Evolutionary conservation across 2,113 vertebrate species (phyloP), one percentile per base, ranked within the genome.

Genomic region (Holacanthus passer): DNA sequence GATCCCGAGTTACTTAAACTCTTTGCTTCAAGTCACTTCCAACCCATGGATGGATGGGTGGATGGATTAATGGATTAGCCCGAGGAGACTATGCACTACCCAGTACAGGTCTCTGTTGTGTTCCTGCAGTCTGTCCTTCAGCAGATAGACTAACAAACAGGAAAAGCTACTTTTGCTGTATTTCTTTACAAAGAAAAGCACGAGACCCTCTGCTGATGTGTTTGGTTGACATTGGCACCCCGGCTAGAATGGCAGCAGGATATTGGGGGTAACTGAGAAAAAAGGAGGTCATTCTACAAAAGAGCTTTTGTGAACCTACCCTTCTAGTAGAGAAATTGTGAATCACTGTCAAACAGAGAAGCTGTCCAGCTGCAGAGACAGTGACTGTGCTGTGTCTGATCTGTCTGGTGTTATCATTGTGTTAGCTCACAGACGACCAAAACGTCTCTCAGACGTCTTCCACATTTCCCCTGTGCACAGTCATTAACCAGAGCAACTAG

Each of bases 401-500:
- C 20, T 41, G 52, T 35, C 29, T 43, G 27, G 2, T 73, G 37
- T 48, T 39, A 37, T 63, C 53, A n/a, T 29, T 56, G 13, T 55
- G 55, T 74, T 29, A 3, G 43, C 29, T 70, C 0, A 12, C 55
- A 77, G 66, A 69, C 77, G 55, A 76, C 87, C 64, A 76, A 64
- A 86, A 72, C 31, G 20, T 10, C 58, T 29, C 50, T 12, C 52
- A 73, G 56, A 70, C 60, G 67, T 74, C 58, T 39, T 77, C 39
- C 35, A 66, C 73, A 65, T 75, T 81, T 64, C 58, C 78, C 59
- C 39, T 32, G 27, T 72, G 73, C 85, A 59, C 29, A 65, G 60
- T 88, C 69, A 79, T 89, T 79, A 80, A 76, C 77, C 52, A 39
- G 62, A 88, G 66, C 55, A 77, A 48, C 48, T 59, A 81, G 68